Conservation (phyloP, 2,888 invertebrate genomes). For the Tiphia femorata region DNA sequence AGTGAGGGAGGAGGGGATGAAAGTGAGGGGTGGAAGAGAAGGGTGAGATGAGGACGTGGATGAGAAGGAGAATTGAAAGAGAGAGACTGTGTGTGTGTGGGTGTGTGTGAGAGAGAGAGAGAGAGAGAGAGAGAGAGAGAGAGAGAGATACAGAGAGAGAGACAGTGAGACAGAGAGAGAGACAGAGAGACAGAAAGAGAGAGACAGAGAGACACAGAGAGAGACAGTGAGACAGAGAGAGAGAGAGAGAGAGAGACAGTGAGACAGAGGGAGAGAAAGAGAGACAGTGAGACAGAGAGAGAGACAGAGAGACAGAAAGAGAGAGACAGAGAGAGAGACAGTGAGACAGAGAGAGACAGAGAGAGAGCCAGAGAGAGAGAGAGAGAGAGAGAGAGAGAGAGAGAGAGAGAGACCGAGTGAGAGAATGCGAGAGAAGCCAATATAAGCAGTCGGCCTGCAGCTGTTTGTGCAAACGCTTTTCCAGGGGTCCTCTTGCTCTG, state of each 20-base stretch:
- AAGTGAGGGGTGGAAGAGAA: neutral
- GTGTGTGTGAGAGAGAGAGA: neutral
- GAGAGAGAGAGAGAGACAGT: neutral
- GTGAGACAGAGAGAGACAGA: neutral
- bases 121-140: neutral
- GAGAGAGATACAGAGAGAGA: slow-evolving; percentile 11
- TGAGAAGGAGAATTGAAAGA: slow-evolving; percentile 13
- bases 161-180: neutral
- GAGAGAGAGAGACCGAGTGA: slow-evolving; percentile 2
- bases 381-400: slow-evolving; percentile 5
- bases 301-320: slow-evolving; percentile 10
- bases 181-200: neutral
- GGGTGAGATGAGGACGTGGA: slow-evolving; percentile 8
- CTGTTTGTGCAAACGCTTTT: slow-evolving; percentile 58
- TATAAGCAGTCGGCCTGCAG: slow-evolving; percentile 57
- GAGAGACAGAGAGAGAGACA: neutral
- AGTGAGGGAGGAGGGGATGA: neutral
- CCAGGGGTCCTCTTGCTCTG: slow-evolving; percentile 47
- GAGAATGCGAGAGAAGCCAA: slow-evolving; percentile 44
- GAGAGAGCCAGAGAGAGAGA: neutral
- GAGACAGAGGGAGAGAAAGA: slow-evolving; percentile 2
- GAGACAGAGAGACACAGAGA: neutral
- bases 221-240: neutral
- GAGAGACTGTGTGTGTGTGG: neutral
- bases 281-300: slow-evolving; percentile 29